Evolutionary conservation across 1,140 invertebrate genomes (phyloP), one percentile per base, ranked within the genome.

Genomic region (Dryas iulia): DNA sequence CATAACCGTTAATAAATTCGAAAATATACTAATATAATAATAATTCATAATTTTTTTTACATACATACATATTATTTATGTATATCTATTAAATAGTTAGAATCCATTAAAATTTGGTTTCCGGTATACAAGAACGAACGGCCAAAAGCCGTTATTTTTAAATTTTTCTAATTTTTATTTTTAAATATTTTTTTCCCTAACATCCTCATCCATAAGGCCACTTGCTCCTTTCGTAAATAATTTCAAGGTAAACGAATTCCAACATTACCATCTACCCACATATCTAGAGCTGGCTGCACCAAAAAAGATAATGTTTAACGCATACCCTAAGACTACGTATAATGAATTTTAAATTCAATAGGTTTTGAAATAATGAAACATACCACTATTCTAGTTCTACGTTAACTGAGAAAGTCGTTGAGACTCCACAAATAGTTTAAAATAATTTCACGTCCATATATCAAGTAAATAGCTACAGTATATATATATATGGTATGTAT

Each of bases 311-410:
- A 30, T 6, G n/a, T 35, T 28, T 25, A 54, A 67, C 66, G 52
- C 66, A 67, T 61, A 35, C 47, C 54, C 71, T 73, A 73, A 60
- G 28, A 62, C 66, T 73, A 73, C 33, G 8, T 35, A 62, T 57
- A 57, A 56, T 72, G 54, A 62, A 58, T 64, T 61, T 54, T 66
- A 61, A 58, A 66, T 69, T 73, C 65, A 59, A 61, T 62, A 31
- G 21, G 56, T 64, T 33, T 57, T 63, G 66, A 52, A 47, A 47
- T 47, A 47, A 47, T 21, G 5, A 10, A 21, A 21, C 14, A 18
- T 21, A 18, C 6, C 2, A 21, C 14, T 47, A 47, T 18, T 47
- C 39, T 18, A 47, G 8, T n/a, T 8, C 39, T 47, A 47, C 18
- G 39, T 5, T 8, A 21, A 47, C 39, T 21, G 39, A 47, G 39